Base-by-base conservation (phyloP, 1,140 invertebrate genomes). In the Ceratitis capitata region DNA sequence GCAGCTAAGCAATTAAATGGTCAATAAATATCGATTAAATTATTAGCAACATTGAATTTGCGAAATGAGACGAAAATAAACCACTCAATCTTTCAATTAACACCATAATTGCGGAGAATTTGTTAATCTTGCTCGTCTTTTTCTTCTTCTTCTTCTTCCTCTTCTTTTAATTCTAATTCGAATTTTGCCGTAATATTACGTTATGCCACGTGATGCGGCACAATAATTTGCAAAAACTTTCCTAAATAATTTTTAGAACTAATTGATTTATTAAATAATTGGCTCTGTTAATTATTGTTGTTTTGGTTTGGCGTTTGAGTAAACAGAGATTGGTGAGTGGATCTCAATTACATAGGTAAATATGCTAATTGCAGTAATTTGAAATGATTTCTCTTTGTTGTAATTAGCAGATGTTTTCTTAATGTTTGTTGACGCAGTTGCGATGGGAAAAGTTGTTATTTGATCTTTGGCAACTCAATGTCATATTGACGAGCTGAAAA, bases 1-100 rank as follows among this genome's bases (percentile, higher is more conserved):
- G n/a, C n/a, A n/a, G n/a, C 10, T 47, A n/a, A 23, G 9, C n/a
- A 78, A 19, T 78, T n/a, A 42, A 78, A 2, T 39, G 16, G 14
- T 78, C 26, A 78, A 45, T 47, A 78, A 78, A 78, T 26, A 56
- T 69, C 61, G 61, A 69, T 69, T 69, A 69, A 69, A 35, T 69
- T 39, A 69, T 69, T 69, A 39, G 61, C 32, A 19, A 39, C 35
- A 19, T 69, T 19, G 5, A 19, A n/a, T 35, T 61, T 14, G 9
- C 16, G 19, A 69, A 69, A 32, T n/a, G 29, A 3, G 29, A 3
- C 10, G 9, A 61, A 26, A 39, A 69, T 69, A 39, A 39, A 32
- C 32, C 6, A 19, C n/a, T 1, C 19, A 69, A 69, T 16, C 61
- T 1, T 32, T 69, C 32, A 69, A 69, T 69, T 69, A 69, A 6